Evolutionary conservation across 2,797 vertebrate species (phyloP).

Genomic region (Psittacula derbiana): DNA sequence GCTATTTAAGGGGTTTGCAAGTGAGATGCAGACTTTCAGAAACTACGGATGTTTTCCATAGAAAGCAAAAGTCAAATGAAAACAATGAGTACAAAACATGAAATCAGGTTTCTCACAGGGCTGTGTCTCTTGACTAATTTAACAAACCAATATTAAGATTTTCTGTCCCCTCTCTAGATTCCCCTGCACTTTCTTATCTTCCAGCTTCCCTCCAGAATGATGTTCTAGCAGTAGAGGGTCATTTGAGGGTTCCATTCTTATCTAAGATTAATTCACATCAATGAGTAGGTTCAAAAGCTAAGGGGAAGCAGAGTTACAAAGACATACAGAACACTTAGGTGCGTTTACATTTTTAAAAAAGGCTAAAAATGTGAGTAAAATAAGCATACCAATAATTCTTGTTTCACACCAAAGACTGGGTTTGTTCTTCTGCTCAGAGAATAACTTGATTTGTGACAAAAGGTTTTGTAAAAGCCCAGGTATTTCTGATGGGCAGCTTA

Average conservation of each 20-base stretch:
- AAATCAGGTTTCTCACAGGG: neutral
- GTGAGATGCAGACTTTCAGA: neutral
- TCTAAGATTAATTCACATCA: neutral
- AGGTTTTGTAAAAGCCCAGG: neutral
- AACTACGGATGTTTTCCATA: neutral
- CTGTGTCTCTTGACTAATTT: neutral
- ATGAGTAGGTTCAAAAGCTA: neutral
- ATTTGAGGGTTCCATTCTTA: neutral
- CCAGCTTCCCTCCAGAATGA: neutral
- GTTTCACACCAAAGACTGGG: neutral
- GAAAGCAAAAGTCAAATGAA: neutral
- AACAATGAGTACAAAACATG: neutral
- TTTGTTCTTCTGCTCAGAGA: neutral
- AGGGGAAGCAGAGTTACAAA: neutral
- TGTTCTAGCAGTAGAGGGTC: neutral
- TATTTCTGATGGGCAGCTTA: neutral
- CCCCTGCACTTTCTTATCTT: neutral
- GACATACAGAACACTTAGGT: neutral
- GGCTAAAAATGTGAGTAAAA: neutral
- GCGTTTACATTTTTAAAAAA: neutral
- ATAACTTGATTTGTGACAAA: neutral
- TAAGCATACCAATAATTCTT: neutral
- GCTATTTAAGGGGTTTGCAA: neutral
- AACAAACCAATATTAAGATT: neutral
- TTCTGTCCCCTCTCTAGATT: neutral